A percentile compares a stretch with the other conserved stretches of the same genome.
Evolutionary conservation across 2,888 invertebrate species (phyloP).

Genomic region (Neocrepidodera transversa): DNA sequence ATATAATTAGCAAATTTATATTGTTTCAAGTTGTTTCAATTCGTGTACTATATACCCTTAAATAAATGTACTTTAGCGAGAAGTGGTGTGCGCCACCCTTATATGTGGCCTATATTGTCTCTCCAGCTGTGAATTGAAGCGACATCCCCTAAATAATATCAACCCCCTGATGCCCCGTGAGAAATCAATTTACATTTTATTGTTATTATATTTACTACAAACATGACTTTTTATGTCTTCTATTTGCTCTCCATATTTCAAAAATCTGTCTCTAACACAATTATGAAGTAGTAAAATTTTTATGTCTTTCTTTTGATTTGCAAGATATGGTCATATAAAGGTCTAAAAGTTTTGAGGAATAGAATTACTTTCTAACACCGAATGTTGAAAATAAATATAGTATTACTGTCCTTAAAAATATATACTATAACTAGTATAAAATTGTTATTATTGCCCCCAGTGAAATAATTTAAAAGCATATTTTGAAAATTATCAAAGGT

Average conservation of each 20-base stretch:
- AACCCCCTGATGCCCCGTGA: constrained; percentile 55
- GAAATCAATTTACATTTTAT: constrained; percentile 60
- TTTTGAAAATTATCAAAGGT: too few species aligned
- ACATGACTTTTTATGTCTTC: constrained; percentile 53
- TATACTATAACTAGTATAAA: too few species aligned
- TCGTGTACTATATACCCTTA: constrained; percentile 8
- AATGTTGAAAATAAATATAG: too few species aligned
- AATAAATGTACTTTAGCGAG: constrained; percentile 9
- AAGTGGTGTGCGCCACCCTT: constrained; percentile 31
- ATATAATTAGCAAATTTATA: constrained; percentile 2
- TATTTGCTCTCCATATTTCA: constrained; percentile 48
- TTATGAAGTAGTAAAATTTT: constrained; percentile 53
- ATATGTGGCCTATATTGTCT: constrained; percentile 47
- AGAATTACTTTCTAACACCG: constrained; percentile 2
- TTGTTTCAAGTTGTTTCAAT: background rate
- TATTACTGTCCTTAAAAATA: too few species aligned
- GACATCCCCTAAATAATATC: constrained; percentile 51
- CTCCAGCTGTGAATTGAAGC: constrained; percentile 53
- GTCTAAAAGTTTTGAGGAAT: background rate
- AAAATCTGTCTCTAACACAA: constrained; percentile 51
- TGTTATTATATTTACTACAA: constrained; percentile 60
- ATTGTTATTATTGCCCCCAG: too few species aligned
- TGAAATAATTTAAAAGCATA: too few species aligned
- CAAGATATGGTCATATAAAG: constrained; percentile 8
- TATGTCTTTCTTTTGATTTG: constrained; percentile 34